These are phyloP conservation scores for Tupaia tana DNA, from an alignment of 2,113 vertebrate species.

Conservation along the genomic window DNA sequence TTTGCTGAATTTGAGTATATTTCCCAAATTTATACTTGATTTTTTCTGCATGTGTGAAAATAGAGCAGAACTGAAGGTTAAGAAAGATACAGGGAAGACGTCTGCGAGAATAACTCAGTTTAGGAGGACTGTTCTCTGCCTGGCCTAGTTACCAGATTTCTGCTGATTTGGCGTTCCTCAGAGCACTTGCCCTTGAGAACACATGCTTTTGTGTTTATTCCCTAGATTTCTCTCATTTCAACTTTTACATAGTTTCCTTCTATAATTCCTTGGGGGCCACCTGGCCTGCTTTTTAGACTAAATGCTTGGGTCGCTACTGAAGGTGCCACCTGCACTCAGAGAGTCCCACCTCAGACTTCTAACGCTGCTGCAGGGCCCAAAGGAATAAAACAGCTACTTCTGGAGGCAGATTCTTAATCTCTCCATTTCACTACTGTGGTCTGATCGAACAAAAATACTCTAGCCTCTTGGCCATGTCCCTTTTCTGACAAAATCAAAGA, in stretches of 20 bases:
- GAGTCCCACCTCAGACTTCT: not conserved
- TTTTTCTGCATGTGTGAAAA: constrained; percentile 53
- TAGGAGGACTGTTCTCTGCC: not conserved
- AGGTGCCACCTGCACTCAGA: not conserved
- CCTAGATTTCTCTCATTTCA: constrained; percentile 58
- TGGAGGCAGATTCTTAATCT: fast-evolving
- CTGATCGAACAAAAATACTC: not conserved
- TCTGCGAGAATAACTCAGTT: constrained; percentile 60
- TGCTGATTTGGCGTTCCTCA: constrained; percentile 64
- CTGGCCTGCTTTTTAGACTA: constrained; percentile 70
- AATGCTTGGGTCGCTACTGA: constrained; percentile 15
- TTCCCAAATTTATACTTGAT: constrained; percentile 39
- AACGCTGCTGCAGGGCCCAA: not conserved
- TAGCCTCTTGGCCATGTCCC: not conserved
- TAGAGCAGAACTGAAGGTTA: constrained; percentile 55
- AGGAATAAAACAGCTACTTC: not conserved
- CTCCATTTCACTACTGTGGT: not conserved
- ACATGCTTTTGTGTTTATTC: constrained; percentile 61
- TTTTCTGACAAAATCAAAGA: not conserved
- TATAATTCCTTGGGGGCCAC: constrained; percentile 59
- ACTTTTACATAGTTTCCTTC: constrained; percentile 27
- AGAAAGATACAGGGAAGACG: constrained; percentile 27
- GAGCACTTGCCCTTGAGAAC: not conserved
- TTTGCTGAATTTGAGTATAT: constrained; percentile 61
- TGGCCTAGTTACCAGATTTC: constrained; percentile 74